These are phyloP conservation scores for Drosophila phalerata DNA, from an alignment of 2,888 invertebrate genomes.

Conservation along the genomic window DNA sequence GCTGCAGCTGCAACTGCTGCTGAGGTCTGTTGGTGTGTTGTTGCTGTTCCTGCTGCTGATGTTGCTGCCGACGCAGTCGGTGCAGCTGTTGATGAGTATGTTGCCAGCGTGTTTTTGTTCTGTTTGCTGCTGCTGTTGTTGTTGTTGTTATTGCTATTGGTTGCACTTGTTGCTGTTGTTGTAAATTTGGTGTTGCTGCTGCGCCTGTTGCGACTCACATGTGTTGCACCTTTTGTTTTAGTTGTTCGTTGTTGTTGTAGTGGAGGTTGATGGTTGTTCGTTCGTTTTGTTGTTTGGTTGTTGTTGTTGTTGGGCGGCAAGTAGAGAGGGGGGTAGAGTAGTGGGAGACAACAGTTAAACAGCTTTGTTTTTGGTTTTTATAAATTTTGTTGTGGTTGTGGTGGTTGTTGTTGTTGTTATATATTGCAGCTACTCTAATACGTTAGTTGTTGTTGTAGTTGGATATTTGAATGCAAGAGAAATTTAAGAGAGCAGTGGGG, in stretches of 20 bases:
- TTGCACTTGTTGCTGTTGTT: slow-evolving; percentile 24
- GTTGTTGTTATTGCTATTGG: slow-evolving; percentile 30
- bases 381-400: slow-evolving; percentile 35
- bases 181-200: slow-evolving; percentile 38
- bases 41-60: slow-evolving; percentile 41
- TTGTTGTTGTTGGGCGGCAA: slow-evolving; percentile 50
- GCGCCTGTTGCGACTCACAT: slow-evolving; percentile 37
- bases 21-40: slow-evolving; percentile 35
- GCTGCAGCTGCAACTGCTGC: slow-evolving; percentile 41
- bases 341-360: slow-evolving; percentile 80
- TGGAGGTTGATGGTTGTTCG: slow-evolving; percentile 41
- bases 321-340: slow-evolving; percentile 73
- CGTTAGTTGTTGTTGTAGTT: slow-evolving; percentile 65
- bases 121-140: slow-evolving; percentile 53
- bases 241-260: slow-evolving; percentile 40
- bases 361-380: slow-evolving; percentile 61
- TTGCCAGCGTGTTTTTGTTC: slow-evolving; percentile 65
- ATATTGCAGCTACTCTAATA: slow-evolving; percentile 76
- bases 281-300: slow-evolving; percentile 34
- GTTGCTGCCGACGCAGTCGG: slow-evolving; percentile 59
- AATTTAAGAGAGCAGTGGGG: slow-evolving; percentile 39
- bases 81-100: slow-evolving; percentile 48
- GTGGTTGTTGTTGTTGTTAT: slow-evolving; percentile 58
- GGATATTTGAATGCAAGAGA: slow-evolving; percentile 58
- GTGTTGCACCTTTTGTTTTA: slow-evolving; percentile 42